Base-by-base conservation (phyloP, 2,113 vertebrate species). In the Octodon degus region DNA sequence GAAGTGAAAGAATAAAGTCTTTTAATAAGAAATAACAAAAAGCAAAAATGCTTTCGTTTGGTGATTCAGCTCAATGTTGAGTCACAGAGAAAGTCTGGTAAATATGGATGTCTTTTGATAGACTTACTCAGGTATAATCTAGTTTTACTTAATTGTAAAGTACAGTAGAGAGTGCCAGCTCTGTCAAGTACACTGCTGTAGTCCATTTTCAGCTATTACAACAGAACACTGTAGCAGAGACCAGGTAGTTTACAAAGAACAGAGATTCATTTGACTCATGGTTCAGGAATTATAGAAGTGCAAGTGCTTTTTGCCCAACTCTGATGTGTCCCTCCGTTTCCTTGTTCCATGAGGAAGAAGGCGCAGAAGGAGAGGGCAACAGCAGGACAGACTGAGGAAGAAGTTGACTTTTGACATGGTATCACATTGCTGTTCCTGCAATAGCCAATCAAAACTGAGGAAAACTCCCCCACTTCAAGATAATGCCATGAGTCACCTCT, bases 1-100 rank as follows among this genome's bases (percentile, higher is more conserved):
- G 11, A 19, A 82, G 76, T 84, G 72, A 92, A 90, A 88, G 20
- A 91, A 79, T 93, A 92, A 93, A 37, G 91, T 63, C n/a, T n/a
- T n/a, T 82, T 68, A 77, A 37, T 62, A 47, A 81, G 96, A 96
- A 70, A 80, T 84, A 88, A 60, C 86, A 74, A 40, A 86, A 60
- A 27, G 13, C 88, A 47, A 24, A 53, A 80, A 62, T 30, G 34
- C 85, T 80, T 94, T 76, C 74, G 34, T 1, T 32, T 95, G 40
- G 5, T 50, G 81, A 91, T 85, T 43, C n/a, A 37, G 80, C 47
- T 86, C 90, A 81, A 65, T 84, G 40, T 85, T 81, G 63, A 84
- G 55, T 83, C 65, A 87, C 32, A 84, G 62, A 80, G 84, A 82
- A 81, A 90, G 17, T 68, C 43, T 55, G 20, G 2, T 67, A 84